Percentiles rank a stretch among this genome's conserved stretches.
Evolutionary conservation across 2,888 invertebrate genomes (phyloP).

Genomic region (Andrena flavipes): DNA sequence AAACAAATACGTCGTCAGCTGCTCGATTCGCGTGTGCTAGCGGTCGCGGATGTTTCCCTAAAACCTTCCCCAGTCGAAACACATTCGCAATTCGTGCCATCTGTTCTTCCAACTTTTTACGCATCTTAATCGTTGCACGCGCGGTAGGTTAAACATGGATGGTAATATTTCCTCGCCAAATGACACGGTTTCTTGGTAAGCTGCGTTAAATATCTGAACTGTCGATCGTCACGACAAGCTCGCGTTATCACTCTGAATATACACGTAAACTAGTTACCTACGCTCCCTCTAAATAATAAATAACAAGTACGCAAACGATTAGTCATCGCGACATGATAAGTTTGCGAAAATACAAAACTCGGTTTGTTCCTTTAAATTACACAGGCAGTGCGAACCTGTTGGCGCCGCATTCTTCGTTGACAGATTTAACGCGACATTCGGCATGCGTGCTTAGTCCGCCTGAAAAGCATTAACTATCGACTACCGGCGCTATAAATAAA

Average conservation of each 20-base stretch:
- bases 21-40: neutral
- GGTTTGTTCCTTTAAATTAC: neutral
- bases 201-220: neutral
- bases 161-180: neutral
- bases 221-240: neutral
- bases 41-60: too few relatives aligned
- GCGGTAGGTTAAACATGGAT: too few relatives aligned
- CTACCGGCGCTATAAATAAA: conserved; percentile 16
- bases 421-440: neutral
- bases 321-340: neutral
- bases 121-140: neutral
- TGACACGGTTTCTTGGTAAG: neutral
- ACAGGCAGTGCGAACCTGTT: neutral
- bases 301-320: neutral
- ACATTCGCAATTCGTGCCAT: too few relatives aligned
- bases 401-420: neutral
- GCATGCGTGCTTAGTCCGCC: neutral
- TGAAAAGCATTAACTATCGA: neutral
- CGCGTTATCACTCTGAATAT: neutral
- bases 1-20: conserved; percentile 30
- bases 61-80: too few relatives aligned
- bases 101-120: too few relatives aligned
- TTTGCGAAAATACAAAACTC: neutral
- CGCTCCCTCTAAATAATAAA: neutral
- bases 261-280: neutral